Base-by-base conservation (phyloP, 2,797 vertebrate genomes). In the Capromys pilorides region DNA sequence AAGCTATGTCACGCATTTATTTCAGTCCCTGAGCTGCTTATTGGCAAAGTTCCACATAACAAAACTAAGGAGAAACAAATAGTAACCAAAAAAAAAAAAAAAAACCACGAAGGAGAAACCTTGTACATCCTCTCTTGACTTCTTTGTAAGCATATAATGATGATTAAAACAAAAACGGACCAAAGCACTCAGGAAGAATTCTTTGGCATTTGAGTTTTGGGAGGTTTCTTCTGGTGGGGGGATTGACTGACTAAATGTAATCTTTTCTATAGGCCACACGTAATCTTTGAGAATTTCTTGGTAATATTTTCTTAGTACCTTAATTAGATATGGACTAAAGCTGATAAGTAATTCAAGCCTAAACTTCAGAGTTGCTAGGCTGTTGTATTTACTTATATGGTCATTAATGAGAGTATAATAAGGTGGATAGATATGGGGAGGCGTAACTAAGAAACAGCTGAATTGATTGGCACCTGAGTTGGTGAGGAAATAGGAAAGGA, bases 401-500 rank as follows among this genome's bases (percentile, higher is more conserved):
- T 87, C 77, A 64, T 0, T 97, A 31, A 79, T 83, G 49, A 94
- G 80, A 85, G 18, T 92, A 84, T 57, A 88, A 77, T 91, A 73
- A 61, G 22, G 75, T 90, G 64, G 57, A n/a, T 2, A 94, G 61
- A 36, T 96, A 2, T 88, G 22, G 31, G 41, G 39, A 64, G 33
- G 61, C 73, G 57, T 91, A 86, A 94, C 93, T 87, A 92, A 95
- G 84, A 95, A 97, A 96, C 97, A 86, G 88, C 59, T 86, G 62
- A 96, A 95, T 96, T 91, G 86, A 97, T 95, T 88, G 95, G 96
- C 97, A 97, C 96, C 96, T 98, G 98, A 97, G 81, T 77, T n/a
- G 69, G 94, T 98, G 97, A 98, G 97, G 97, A 98, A 98, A 98
- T 94, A 94, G 97, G 96, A 97, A 98, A 98, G 97, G 98, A 98